Percentiles rank a stretch among this genome's conserved stretches.
These are phyloP conservation scores for Gymnosoma rotundatum DNA, from an alignment of 2,888 invertebrate species.

Conservation along the genomic window DNA sequence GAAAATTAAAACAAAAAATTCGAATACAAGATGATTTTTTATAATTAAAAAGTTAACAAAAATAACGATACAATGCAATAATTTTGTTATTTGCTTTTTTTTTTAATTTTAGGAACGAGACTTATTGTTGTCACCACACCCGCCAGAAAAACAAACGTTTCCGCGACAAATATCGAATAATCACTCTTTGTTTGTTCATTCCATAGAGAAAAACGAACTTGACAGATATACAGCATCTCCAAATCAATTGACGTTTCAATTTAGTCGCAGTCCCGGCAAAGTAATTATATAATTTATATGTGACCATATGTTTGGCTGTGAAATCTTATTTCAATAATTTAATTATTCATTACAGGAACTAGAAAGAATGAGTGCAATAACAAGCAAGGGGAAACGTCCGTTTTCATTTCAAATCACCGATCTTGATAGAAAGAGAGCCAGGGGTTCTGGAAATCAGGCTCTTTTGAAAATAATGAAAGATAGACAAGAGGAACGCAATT, in stretches of 20 bases:
- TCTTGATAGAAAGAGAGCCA: slow-evolving; percentile 62
- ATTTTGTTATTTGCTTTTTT: neutral
- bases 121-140: slow-evolving; percentile 88
- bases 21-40: no score
- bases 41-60: no score
- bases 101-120: slow-evolving; percentile 76
- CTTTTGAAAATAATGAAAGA: slow-evolving; percentile 75
- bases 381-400: slow-evolving; percentile 78
- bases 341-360: slow-evolving; percentile 74
- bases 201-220: slow-evolving; percentile 82
- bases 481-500: slow-evolving; percentile 74
- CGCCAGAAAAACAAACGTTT: slow-evolving; percentile 83
- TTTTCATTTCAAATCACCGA: slow-evolving; percentile 72
- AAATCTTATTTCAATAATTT: neutral
- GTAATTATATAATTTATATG: slow-evolving; percentile 69
- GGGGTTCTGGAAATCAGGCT: slow-evolving; percentile 71
- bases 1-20: no score
- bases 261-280: slow-evolving; percentile 81
- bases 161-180: slow-evolving; percentile 82
- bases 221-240: slow-evolving; percentile 77
- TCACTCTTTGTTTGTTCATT: slow-evolving; percentile 85
- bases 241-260: slow-evolving; percentile 78
- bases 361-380: slow-evolving; percentile 78
- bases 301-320: no score
- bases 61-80: neutral